Evolutionary conservation across 2,888 invertebrate genomes (phyloP), one percentile per base, ranked within the genome.

Genomic region (Erebia ligea): DNA sequence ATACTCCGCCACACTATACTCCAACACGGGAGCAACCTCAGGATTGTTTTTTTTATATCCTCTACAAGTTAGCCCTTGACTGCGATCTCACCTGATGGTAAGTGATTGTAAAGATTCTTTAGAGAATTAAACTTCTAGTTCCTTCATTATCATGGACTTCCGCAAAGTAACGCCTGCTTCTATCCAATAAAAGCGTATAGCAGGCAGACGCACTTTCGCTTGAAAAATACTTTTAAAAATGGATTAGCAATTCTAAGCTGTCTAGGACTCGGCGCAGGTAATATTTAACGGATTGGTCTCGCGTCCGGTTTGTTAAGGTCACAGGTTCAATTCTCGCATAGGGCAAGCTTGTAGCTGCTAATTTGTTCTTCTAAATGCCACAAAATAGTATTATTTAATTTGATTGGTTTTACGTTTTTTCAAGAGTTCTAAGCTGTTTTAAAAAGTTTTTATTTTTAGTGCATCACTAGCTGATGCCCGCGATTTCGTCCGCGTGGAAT

Each of bases 221-320:
- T 50, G n/a, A 1, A 1, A 50, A 45, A 13, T 45, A 15, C n/a
- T n/a, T n/a, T n/a, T n/a, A 15, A 50, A 15, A 1, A 34, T 34
- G 5, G 34, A 34, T n/a, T 54, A 54, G 10, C 10, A 10, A 10
- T 19, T 54, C 17, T 52, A 52, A 9, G 17, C 10, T 54, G 54
- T 11, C 17, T 52, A 17, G 17, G 54, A 19, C 10, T 19, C 2
- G 5, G 17, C n/a, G 9, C 52, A 52, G 17, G 54, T 19, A 19
- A 3, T 19, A 17, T 0, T 6, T 34, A 50, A 45, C 17, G 54
- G 10, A 17, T 8, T 19, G 19, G 54, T 19, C 54, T 54, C 10
- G 10, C 19, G 54, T 54, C 54, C 54, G 54, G 19, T 19, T 54
- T 17, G 54, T 10, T 54, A 54, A 54, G 54, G 54, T 54, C 54